Conservation (phyloP, 2,888 invertebrate species). For the Calephelis perditalis region DNA sequence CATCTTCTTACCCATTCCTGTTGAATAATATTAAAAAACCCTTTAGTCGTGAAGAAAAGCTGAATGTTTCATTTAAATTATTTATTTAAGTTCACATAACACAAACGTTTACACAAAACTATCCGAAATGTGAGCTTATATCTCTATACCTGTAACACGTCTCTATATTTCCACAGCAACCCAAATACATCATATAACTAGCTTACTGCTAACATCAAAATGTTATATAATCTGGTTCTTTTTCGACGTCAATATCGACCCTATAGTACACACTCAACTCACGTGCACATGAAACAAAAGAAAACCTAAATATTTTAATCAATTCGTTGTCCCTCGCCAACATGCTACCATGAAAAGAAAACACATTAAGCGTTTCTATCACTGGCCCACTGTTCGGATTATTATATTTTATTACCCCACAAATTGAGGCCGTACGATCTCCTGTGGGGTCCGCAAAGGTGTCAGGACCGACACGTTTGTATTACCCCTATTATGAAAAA, state of each 20-base stretch:
- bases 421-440: constrained; percentile 58
- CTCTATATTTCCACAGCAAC: too few species aligned
- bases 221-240: too few species aligned
- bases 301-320: constrained; percentile 9
- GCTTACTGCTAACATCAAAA: too few species aligned
- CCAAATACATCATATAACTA: too few species aligned
- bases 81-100: too few species aligned
- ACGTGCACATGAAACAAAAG: neutral
- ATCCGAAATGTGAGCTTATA: too few species aligned
- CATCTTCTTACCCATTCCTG: too few species aligned
- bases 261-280: neutral
- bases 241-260: neutral
- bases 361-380: constrained; percentile 25
- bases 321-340: constrained; percentile 2
- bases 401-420: constrained; percentile 71
- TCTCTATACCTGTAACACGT: too few species aligned
- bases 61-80: too few species aligned
- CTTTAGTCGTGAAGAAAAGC: too few species aligned
- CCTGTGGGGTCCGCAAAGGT: constrained; percentile 74
- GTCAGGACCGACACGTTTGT: constrained; percentile 70
- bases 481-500: constrained; percentile 68
- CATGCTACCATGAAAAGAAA: constrained; percentile 17
- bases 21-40: too few species aligned
- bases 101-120: too few species aligned
- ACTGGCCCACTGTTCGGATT: constrained; percentile 39